phyloP scores from a whole-genome alignment of 2,113 vertebrate genomes.

The Chroicocephalus ridibundus region DNA sequence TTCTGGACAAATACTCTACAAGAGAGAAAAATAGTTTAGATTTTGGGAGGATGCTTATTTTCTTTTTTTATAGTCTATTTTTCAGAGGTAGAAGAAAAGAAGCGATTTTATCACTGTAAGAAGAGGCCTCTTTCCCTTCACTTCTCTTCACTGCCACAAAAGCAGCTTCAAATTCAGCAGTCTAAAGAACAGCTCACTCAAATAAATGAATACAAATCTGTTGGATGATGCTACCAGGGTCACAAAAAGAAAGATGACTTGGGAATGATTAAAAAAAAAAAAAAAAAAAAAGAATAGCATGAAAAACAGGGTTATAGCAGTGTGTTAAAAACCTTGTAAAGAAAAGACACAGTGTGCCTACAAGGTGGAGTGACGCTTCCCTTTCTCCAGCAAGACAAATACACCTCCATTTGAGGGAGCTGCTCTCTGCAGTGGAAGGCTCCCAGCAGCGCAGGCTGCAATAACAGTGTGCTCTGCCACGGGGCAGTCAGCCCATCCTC shows the following conservation, averaged over 20 bases:
- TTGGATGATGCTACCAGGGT: background rate
- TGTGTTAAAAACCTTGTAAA: background rate
- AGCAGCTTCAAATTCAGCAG: background rate
- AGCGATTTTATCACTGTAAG: background rate
- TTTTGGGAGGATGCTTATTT: background rate
- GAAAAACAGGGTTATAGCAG: background rate
- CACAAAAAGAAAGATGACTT: background rate
- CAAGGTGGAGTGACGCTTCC: background rate
- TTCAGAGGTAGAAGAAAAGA: background rate
- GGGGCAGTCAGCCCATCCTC: background rate
- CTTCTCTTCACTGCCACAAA: background rate
- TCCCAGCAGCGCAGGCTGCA: background rate
- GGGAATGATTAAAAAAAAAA: background rate
- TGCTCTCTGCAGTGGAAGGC: background rate
- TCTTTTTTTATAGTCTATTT: background rate
- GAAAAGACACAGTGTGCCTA: accelerated
- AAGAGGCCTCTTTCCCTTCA: background rate
- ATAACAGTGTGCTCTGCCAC: accelerated
- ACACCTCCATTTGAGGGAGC: background rate
- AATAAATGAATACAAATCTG: background rate
- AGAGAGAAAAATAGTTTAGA: background rate
- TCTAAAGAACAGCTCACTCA: background rate
- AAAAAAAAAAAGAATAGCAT: background rate
- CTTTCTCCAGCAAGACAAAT: background rate
- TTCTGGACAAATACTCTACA: background rate